Percentiles rank a stretch among this genome's conserved stretches.
These are phyloP conservation scores for Pterocles gutturalis DNA, from an alignment of 2,113 vertebrate genomes.

Conservation along the genomic window DNA sequence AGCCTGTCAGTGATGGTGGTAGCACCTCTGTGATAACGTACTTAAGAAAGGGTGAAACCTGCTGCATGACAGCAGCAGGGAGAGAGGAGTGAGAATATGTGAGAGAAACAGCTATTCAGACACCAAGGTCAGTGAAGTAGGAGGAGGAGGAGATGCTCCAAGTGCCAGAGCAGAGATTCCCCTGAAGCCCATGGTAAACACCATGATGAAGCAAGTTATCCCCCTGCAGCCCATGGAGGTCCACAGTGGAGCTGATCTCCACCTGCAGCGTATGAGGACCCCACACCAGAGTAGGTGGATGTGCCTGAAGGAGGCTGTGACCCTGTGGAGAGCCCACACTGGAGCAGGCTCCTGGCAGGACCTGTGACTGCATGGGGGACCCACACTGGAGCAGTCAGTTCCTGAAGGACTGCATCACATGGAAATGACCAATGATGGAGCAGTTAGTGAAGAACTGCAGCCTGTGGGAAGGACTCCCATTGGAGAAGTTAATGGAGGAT, in stretches of 20 bases:
- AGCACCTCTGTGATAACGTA: rapidly evolving
- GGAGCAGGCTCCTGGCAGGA: too few species aligned
- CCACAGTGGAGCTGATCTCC: too few species aligned
- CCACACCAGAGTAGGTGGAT: too few species aligned
- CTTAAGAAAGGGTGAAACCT: not conserved
- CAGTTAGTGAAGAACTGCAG: too few species aligned
- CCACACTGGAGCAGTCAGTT: too few species aligned
- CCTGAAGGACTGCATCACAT: too few species aligned
- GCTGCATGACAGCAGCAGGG: not conserved
- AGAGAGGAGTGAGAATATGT: not conserved
- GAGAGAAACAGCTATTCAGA: not conserved
- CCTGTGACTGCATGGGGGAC: too few species aligned
- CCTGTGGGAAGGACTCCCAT: rapidly evolving
- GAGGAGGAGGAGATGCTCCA: rapidly evolving
- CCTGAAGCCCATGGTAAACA: rapidly evolving
- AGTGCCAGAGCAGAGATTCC: not conserved
- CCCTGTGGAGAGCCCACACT: too few species aligned
- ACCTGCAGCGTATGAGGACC: too few species aligned
- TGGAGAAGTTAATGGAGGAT: not conserved
- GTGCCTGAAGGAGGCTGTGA: too few species aligned
- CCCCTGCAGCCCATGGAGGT: not conserved
- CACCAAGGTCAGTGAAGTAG: not conserved
- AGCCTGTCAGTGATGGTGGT: rapidly evolving
- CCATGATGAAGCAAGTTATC: rapidly evolving
- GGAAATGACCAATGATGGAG: too few species aligned